Conservation (phyloP, 2,113 vertebrate genomes). For the Puma concolor region DNA sequence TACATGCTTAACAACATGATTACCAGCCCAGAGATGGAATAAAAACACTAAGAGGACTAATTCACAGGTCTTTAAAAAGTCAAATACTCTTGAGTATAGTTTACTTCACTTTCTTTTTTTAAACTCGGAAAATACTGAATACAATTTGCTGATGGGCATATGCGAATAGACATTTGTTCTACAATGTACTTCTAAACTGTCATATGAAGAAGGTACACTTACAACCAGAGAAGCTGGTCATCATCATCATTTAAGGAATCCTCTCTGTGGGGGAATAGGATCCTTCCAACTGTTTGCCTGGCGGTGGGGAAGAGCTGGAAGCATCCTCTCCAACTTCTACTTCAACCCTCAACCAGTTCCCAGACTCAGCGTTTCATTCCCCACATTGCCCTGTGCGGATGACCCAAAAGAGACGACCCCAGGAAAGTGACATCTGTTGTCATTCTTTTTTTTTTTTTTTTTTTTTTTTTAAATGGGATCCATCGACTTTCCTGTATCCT, state of each 20-base stretch:
- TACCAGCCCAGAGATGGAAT: neutral
- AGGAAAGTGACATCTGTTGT: conserved; percentile 41
- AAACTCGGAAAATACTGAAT: conserved; percentile 19
- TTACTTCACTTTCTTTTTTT: neutral
- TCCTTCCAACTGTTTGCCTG: conserved; percentile 38
- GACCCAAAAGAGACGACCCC: neutral
- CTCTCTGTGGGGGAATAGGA: conserved; percentile 21
- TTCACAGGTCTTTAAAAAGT: neutral
- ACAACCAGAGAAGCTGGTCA: conserved; percentile 6
- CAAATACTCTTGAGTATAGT: conserved; percentile 14
- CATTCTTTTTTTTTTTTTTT: neutral
- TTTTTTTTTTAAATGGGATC: neutral
- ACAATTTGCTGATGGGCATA: conserved; percentile 35
- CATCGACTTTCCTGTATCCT: conserved; percentile 25
- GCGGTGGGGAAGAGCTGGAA: neutral
- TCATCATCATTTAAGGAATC: conserved; percentile 36
- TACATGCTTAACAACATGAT: neutral
- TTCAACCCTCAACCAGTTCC: neutral
- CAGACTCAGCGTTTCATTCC: neutral
- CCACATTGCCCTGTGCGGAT: conserved; percentile 45
- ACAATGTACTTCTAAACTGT: conserved; percentile 9
- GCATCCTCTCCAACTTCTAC: conserved; percentile 29
- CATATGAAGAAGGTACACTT: conserved; percentile 8
- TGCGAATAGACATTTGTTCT: neutral
- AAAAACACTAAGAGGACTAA: conserved; percentile 36